phyloP scores from a whole-genome alignment of 2,113 vertebrate species.

The Microtus pennsylvanicus region DNA sequence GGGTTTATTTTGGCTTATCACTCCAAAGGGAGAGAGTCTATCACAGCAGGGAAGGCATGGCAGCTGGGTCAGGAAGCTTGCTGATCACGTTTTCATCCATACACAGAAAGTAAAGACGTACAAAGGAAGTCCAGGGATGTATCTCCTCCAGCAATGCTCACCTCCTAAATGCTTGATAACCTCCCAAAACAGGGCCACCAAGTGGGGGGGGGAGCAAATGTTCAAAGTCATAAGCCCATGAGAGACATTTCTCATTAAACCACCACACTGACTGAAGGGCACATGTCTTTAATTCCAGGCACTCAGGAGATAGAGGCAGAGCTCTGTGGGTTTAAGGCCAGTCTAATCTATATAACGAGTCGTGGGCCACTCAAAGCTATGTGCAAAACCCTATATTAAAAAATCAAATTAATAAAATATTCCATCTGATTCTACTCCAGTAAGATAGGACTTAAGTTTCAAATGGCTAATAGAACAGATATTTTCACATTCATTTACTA shows the following conservation, averaged over 20 bases:
- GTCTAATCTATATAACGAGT: background rate
- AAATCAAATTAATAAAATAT: background rate
- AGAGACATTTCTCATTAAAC: no score
- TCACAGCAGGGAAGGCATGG: background rate
- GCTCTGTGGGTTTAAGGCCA: background rate
- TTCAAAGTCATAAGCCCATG: no score
- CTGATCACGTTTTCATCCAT: background rate
- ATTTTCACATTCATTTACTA: background rate
- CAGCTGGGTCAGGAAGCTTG: background rate
- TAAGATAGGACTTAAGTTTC: background rate
- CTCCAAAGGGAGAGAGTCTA: background rate
- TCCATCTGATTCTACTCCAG: background rate
- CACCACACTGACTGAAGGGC: background rate
- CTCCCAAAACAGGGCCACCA: no score
- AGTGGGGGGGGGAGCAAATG: no score
- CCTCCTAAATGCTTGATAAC: no score
- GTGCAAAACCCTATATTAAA: background rate
- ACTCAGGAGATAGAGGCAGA: background rate
- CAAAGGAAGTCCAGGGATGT: background rate
- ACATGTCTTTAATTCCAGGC: background rate
- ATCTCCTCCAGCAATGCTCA: no score
- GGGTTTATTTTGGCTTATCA: background rate
- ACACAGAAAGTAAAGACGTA: background rate
- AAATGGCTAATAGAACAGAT: background rate
- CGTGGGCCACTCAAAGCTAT: background rate